Conservation (phyloP, 2,888 invertebrate genomes). For the Atrina japonica region DNA sequence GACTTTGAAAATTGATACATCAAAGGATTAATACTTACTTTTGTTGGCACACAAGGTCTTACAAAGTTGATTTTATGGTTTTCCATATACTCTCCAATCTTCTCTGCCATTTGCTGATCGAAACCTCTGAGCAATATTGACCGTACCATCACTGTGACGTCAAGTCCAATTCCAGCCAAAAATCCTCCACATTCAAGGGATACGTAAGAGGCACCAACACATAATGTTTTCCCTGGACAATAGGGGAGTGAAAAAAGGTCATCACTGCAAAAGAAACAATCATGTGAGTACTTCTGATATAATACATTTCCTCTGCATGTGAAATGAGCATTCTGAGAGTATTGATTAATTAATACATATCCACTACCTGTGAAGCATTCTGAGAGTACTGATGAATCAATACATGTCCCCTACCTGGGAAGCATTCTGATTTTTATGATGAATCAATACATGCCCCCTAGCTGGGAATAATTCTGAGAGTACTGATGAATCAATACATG, state of each 20-base stretch:
- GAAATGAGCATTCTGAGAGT: too few relatives aligned
- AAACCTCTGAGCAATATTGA: constrained; percentile 94
- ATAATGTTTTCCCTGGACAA: constrained; percentile 90
- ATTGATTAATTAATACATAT: too few relatives aligned
- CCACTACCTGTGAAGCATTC: too few relatives aligned
- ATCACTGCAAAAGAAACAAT: constrained; percentile 85
- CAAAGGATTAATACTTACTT: constrained; percentile 63
- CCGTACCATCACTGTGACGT: constrained; percentile 92
- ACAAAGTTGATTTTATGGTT: constrained; percentile 90
- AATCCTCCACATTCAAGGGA: constrained; percentile 97
- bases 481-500: too few relatives aligned
- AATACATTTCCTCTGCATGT: too few relatives aligned
- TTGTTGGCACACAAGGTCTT: constrained; percentile 77
- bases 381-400: too few relatives aligned
- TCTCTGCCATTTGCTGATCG: constrained; percentile 94
- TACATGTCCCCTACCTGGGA: too few relatives aligned
- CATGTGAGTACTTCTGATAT: neutral
- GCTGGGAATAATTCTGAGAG: neutral
- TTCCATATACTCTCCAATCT: constrained; percentile 90
- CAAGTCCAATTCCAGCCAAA: constrained; percentile 91
- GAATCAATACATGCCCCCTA: too few relatives aligned
- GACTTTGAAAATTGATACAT: too few relatives aligned
- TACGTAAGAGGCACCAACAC: constrained; percentile 87
- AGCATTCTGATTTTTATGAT: too few relatives aligned
- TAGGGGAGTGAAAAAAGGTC: constrained; percentile 93